Conservation (phyloP, 2,888 invertebrate species). For the Macrosiphum euphorbiae region DNA sequence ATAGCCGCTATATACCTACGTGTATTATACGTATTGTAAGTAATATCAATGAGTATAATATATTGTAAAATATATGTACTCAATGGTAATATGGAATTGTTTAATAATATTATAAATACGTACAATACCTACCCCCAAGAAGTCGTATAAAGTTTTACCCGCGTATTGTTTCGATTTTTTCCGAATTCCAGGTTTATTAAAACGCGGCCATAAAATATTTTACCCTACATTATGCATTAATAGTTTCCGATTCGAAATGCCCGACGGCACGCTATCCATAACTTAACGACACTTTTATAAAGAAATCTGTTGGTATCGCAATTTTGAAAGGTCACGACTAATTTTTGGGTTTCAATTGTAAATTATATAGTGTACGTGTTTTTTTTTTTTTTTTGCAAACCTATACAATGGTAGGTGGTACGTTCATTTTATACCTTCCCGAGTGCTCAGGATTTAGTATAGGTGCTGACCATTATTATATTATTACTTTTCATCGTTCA, state of each 20-base stretch:
- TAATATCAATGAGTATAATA: too few relatives aligned
- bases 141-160: neutral
- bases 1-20: too few relatives aligned
- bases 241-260: slow-evolving; percentile 25
- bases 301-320: slow-evolving; percentile 35
- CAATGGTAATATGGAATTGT: neutral
- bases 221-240: neutral
- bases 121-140: neutral
- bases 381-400: slow-evolving; percentile 12
- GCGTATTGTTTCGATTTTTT: neutral
- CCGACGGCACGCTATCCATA: slow-evolving; percentile 20
- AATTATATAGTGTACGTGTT: slow-evolving; percentile 9
- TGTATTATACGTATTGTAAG: too few relatives aligned
- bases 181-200: slow-evolving; percentile 5
- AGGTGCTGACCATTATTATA: neutral
- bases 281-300: slow-evolving; percentile 49
- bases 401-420: neutral
- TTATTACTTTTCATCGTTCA: neutral
- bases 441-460: neutral
- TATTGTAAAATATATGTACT: too few relatives aligned
- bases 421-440: neutral
- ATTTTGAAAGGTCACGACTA: neutral
- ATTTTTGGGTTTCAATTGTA: slow-evolving; percentile 29
- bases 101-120: neutral
- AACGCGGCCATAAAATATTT: slow-evolving; percentile 44